phyloP scores from a whole-genome alignment of 2,888 invertebrate species.

The Meiosimyza platycephala region DNA sequence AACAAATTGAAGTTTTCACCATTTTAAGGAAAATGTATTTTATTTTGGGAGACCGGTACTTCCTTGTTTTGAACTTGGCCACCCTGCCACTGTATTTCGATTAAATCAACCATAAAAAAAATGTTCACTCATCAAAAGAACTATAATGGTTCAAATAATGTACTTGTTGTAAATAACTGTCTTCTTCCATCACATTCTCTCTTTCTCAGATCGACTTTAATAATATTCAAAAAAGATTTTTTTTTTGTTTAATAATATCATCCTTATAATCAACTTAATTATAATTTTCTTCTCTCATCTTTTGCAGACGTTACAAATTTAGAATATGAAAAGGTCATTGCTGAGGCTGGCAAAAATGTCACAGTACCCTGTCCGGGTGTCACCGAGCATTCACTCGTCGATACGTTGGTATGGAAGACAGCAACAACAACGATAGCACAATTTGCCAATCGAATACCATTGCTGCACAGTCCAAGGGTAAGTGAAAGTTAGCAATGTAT shows the following conservation, averaged over 20 bases:
- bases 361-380: conserved; percentile 77
- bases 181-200: too few relatives aligned
- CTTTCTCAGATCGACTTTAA: too few relatives aligned
- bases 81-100: too few relatives aligned
- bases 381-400: conserved; percentile 74
- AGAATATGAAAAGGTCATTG: conserved; percentile 71
- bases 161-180: too few relatives aligned
- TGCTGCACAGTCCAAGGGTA: conserved; percentile 67
- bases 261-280: conserved; percentile 3
- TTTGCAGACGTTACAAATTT: conserved; percentile 72
- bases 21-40: too few relatives aligned
- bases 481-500: conserved; percentile 48
- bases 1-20: too few relatives aligned
- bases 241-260: conserved; percentile 17
- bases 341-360: conserved; percentile 75
- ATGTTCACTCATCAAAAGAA: too few relatives aligned
- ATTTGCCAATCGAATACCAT: conserved; percentile 67
- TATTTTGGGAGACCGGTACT: too few relatives aligned
- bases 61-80: too few relatives aligned
- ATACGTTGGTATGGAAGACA: conserved; percentile 74
- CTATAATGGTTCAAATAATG: too few relatives aligned
- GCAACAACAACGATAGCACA: conserved; percentile 66
- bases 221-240: too few relatives aligned
- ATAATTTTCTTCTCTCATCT: background rate
- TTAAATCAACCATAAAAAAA: too few relatives aligned